phyloP scores from a whole-genome alignment of 2,888 invertebrate genomes.

The Drosophila buzzatii region DNA sequence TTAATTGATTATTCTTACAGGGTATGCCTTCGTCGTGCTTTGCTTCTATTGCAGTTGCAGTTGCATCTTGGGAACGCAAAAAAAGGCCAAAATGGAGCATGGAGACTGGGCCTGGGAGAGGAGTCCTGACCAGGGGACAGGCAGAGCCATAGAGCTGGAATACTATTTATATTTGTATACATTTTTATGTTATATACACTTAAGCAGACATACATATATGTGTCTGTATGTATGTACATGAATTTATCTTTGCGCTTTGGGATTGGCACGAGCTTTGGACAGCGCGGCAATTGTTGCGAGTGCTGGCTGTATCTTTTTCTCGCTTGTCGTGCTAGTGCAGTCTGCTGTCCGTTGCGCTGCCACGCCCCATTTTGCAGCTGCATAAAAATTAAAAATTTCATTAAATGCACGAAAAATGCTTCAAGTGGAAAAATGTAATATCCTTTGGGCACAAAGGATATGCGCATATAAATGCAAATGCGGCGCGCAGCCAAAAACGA shows the following conservation, averaged over 20 bases:
- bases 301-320: constrained; percentile 4
- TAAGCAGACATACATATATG: not conserved
- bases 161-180: not conserved
- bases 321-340: not conserved
- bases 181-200: not conserved
- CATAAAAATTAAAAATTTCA: constrained; percentile 80
- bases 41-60: constrained; percentile 18
- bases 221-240: not conserved
- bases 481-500: constrained; percentile 52
- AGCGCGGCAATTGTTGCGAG: constrained; percentile 29
- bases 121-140: not conserved
- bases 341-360: not conserved
- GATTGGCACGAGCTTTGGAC: constrained; percentile 31
- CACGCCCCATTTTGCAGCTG: constrained; percentile 22
- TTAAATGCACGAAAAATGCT: constrained; percentile 80
- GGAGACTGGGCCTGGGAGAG: not conserved
- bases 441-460: constrained; percentile 81
- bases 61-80: constrained; percentile 32
- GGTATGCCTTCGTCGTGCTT: not conserved
- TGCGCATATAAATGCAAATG: constrained; percentile 71
- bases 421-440: constrained; percentile 81
- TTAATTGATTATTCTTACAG: not conserved
- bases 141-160: constrained; percentile 1
- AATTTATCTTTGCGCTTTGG: constrained; percentile 56
- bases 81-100: not conserved